A percentile compares a stretch with the other conserved stretches of the same genome.
phyloP scores from a whole-genome alignment of 1,140 invertebrate species.

The Phymorhynchus buccinoides region DNA sequence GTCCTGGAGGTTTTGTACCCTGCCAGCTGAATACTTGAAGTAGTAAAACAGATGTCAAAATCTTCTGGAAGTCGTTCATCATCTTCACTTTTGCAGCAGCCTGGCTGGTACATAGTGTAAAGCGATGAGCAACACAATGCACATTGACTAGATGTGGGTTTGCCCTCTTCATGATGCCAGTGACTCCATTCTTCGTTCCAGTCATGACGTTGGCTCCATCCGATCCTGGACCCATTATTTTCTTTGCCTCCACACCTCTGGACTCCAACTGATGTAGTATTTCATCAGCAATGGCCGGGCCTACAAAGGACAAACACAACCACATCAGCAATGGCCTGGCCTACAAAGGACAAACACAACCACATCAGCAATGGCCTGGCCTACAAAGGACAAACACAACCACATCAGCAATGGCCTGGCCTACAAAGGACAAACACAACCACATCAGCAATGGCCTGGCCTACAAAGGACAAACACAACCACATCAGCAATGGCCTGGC shows the following conservation, averaged over 20 bases:
- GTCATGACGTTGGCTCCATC: conserved; percentile 52
- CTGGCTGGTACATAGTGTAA: conserved; percentile 42
- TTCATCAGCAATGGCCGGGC: background rate
- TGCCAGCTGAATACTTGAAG: background rate
- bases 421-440: too few relatives aligned
- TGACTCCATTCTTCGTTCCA: conserved; percentile 42
- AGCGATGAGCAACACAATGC: conserved; percentile 47
- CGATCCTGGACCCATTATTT: conserved; percentile 46
- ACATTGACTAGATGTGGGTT: conserved; percentile 39
- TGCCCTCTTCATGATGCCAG: background rate
- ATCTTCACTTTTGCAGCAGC: background rate
- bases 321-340: too few relatives aligned
- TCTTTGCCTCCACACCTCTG: background rate
- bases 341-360: too few relatives aligned
- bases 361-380: too few relatives aligned
- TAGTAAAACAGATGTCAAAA: background rate
- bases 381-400: too few relatives aligned
- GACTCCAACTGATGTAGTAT: background rate
- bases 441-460: too few relatives aligned
- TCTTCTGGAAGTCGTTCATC: background rate
- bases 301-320: background rate
- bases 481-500: too few relatives aligned
- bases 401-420: too few relatives aligned
- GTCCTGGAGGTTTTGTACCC: background rate
- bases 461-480: too few relatives aligned